Percentiles rank a stretch among this genome's conserved stretches.
phyloP scores from a whole-genome alignment of 2,888 invertebrate species.

The Dryomyza anilis region DNA sequence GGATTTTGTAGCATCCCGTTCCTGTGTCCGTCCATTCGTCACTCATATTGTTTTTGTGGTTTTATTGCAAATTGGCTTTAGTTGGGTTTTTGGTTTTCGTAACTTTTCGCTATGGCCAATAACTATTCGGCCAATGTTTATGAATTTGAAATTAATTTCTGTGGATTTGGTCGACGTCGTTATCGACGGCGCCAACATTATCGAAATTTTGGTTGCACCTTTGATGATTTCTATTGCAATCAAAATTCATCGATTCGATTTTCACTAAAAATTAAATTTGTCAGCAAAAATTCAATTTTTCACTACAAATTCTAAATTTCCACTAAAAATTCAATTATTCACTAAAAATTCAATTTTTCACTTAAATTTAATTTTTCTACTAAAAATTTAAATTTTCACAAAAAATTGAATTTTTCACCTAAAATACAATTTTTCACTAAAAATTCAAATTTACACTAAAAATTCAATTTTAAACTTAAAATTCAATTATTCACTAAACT shows the following conservation, averaged over 20 bases:
- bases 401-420: too few species aligned
- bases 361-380: too few species aligned
- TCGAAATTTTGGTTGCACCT: too few species aligned
- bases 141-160: conserved; percentile 6
- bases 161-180: neutral
- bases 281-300: neutral
- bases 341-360: too few species aligned
- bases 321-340: too few species aligned
- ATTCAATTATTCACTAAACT: too few species aligned
- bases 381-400: too few species aligned
- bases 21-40: neutral
- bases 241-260: neutral
- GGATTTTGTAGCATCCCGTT: conserved; percentile 1
- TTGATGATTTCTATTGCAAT: neutral
- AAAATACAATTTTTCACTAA: too few species aligned
- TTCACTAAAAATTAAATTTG: neutral
- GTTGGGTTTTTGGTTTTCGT: neutral
- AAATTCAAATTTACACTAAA: too few species aligned
- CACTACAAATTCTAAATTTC: too few species aligned
- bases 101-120: too few species aligned
- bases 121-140: neutral
- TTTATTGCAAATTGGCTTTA: neutral
- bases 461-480: too few species aligned
- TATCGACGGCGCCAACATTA: neutral
- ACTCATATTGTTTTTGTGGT: neutral